Conservation (phyloP, 2,888 invertebrate genomes). For the Frankliniella fusca region DNA sequence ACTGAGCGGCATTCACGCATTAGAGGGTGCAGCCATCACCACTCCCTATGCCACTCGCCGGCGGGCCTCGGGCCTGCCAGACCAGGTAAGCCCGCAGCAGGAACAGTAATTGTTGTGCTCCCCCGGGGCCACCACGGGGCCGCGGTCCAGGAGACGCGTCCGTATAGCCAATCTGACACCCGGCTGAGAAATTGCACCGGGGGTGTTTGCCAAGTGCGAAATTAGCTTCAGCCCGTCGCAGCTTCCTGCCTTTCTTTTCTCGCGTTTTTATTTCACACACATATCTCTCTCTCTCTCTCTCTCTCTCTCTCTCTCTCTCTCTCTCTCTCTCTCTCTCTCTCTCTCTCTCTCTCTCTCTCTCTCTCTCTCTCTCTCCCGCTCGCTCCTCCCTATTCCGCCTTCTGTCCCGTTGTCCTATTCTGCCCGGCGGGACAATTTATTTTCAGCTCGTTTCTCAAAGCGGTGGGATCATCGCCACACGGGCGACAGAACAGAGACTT, state of each 20-base stretch:
- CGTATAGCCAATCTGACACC: conserved; percentile 11
- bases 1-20: too few relatives aligned
- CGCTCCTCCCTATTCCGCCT: background rate
- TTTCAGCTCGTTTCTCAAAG: conserved; percentile 21
- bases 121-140: background rate
- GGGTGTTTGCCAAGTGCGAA: conserved; percentile 18
- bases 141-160: background rate
- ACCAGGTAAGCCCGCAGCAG: background rate
- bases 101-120: background rate
- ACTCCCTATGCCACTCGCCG: too few relatives aligned
- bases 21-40: too few relatives aligned
- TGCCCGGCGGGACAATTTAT: conserved; percentile 1
- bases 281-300: too few relatives aligned
- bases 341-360: background rate
- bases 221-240: background rate
- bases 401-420: background rate
- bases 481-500: background rate
- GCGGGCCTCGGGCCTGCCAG: too few relatives aligned
- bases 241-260: background rate
- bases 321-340: background rate
- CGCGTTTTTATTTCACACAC: too few relatives aligned
- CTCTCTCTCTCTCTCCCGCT: background rate
- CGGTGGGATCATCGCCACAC: background rate
- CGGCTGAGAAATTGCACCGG: background rate
- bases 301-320: background rate